Evolutionary conservation across 2,797 vertebrate genomes (phyloP).

Genomic region (Eleutherodactylus coqui): DNA sequence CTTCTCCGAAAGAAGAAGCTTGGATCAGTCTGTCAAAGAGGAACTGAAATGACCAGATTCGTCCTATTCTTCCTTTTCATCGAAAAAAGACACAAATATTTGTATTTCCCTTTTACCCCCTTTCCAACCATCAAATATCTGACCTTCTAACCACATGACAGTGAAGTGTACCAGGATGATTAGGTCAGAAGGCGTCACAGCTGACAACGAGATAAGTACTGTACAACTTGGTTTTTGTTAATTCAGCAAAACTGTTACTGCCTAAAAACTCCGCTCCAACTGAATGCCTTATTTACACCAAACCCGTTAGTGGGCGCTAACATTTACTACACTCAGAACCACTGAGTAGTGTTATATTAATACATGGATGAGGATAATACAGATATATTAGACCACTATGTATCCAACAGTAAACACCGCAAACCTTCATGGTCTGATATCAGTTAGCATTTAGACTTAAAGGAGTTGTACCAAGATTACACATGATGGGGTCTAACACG

Average conservation of each 20-base stretch:
- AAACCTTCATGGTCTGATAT: not conserved
- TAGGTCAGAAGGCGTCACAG: not conserved
- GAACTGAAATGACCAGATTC: constrained; percentile 68
- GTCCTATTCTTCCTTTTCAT: not conserved
- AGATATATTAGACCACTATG: not conserved
- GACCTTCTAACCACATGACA: not conserved
- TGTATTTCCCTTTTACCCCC: not conserved
- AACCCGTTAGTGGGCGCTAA: not conserved
- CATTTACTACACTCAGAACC: not conserved
- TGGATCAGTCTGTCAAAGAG: constrained; percentile 92
- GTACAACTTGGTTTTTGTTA: too few species aligned
- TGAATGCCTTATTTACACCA: not conserved
- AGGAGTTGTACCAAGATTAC: too few species aligned
- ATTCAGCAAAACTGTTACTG: not conserved
- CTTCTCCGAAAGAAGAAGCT: constrained; percentile 91
- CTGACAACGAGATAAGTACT: too few species aligned
- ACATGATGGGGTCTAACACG: too few species aligned
- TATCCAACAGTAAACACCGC: not conserved
- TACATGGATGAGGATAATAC: not conserved
- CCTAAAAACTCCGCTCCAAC: not conserved
- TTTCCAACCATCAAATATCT: not conserved
- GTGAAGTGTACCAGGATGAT: not conserved
- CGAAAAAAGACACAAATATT: not conserved
- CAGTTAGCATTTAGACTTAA: too few species aligned
- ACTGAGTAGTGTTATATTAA: not conserved